Evolutionary conservation across 2,113 vertebrate species (phyloP), one percentile per base, ranked within the genome.

Genomic region (Rhinopomastus cyanomelas): DNA sequence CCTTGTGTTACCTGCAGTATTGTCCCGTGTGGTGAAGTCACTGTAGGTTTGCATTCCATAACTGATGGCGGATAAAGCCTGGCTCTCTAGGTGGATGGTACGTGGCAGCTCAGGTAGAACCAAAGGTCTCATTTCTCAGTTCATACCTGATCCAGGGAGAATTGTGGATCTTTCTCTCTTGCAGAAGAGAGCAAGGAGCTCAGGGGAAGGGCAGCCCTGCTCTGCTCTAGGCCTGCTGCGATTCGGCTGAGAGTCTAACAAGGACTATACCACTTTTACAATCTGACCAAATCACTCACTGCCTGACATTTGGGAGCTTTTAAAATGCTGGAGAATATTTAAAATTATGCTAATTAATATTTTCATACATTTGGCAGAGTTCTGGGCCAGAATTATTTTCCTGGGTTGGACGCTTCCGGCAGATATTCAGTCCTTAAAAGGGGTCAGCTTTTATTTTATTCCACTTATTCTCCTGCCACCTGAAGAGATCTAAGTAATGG

Each of bases 281-380:
- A 15, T 15, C 39, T 67, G 79, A 69, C 85, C 52, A 89, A 92
- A 95, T 95, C 89, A 96, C 75, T 93, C 92, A 93, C 79, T 95
- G 81, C 91, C 87, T 81, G 83, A 92, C 93, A 96, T 93, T 93
- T 90, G 92, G 80, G 85, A 94, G 93, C 82, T 91, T 93, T 85
- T 53, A 59, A 92, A 96, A 95, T 87, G 86, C 87, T 96, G 91
- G 81, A 88, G 74, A 95, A 96, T 96, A 94, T 96, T 96, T 95
- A 16, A 96, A 91, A 96, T 94, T 90, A 97, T 91, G 84, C 73
- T 97, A 96, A 97, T 96, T 22, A 94, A 77, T 95, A 44, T 76
- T 96, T 96, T 94, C 74, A 78, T 90, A 86, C 88, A 64, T 85
- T 85, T 95, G 94, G 92, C 91, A 95, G 68, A 88, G 75, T 95